A percentile compares a stretch with the other conserved stretches of the same genome.
phyloP scores from a whole-genome alignment of 2,113 vertebrate genomes.

The Peromyscus leucopus region DNA sequence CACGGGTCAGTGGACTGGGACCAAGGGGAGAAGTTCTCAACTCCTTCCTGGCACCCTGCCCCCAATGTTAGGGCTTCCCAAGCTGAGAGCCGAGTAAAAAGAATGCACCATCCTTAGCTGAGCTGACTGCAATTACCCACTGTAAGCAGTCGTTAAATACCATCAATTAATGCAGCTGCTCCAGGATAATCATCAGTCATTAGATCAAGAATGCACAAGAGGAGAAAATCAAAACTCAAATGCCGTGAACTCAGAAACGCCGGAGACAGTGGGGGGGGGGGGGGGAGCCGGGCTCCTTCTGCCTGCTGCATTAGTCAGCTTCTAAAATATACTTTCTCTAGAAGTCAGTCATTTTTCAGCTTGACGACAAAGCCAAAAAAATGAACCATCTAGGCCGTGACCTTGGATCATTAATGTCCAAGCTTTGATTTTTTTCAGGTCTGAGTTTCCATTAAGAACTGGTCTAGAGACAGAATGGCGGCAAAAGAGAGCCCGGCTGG shows the following conservation, averaged over 20 bases:
- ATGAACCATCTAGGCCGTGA: neutral
- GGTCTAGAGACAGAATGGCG: conserved; percentile 4
- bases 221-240: conserved; percentile 37
- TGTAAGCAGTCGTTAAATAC: neutral
- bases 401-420: conserved; percentile 34
- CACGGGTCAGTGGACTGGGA: neutral
- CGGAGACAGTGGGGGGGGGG: conserved; percentile 25
- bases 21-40: neutral
- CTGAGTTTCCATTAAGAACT: conserved; percentile 22
- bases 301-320: neutral
- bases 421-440: neutral
- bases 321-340: conserved; percentile 30
- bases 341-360: conserved; percentile 23
- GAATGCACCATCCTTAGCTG: neutral
- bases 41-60: neutral
- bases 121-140: conserved; percentile 57
- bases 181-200: conserved; percentile 64
- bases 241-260: neutral
- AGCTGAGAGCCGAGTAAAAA: conserved; percentile 35
- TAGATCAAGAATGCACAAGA: conserved; percentile 36
- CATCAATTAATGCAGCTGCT: conserved; percentile 67
- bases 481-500: conserved; percentile 53
- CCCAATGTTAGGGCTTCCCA: neutral
- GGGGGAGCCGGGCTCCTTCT: neutral
- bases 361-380: conserved; percentile 41